Percentiles rank a stretch among this genome's conserved stretches.
These are phyloP conservation scores for Stegodyphus dumicola DNA, from an alignment of 1,140 invertebrate species.

Conservation along the genomic window DNA sequence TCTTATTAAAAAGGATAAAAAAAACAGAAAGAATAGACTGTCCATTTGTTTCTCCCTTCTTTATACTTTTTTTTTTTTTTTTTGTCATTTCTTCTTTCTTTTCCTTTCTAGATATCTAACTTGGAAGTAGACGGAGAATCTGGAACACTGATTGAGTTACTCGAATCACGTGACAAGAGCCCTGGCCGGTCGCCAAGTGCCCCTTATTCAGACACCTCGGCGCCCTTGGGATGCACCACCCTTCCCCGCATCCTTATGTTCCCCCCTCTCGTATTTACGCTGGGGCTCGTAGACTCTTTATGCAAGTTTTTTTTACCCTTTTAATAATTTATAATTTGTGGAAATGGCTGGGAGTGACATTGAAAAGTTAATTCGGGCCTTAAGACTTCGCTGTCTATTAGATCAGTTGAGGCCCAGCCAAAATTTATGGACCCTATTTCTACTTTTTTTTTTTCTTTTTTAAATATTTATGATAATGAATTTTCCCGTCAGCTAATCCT, in stretches of 20 bases:
- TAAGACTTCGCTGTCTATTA: no score
- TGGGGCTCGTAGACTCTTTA: background rate
- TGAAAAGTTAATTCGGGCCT: no score
- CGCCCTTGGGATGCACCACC: slow-evolving; percentile 4
- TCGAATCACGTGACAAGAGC: slow-evolving; percentile 42
- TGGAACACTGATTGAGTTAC: slow-evolving; percentile 54
- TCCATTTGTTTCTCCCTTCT: slow-evolving; percentile 31
- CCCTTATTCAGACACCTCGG: slow-evolving; percentile 42
- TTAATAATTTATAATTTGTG: slow-evolving; percentile 35
- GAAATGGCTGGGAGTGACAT: slow-evolving; percentile 1
- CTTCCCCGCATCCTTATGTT: background rate
- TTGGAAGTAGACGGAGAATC: slow-evolving; percentile 49
- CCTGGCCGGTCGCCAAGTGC: slow-evolving; percentile 34
- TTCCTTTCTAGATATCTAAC: slow-evolving; percentile 12
- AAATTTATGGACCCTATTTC: no score
- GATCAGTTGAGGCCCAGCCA: no score
- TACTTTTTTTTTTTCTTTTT: no score
- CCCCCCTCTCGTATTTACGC: background rate
- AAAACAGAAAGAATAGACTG: slow-evolving; percentile 20
- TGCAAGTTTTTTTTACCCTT: background rate
- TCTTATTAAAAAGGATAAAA: background rate
- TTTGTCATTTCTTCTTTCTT: slow-evolving; percentile 15
- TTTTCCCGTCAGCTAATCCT: no score
- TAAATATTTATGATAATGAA: no score
- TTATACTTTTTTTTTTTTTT: slow-evolving; percentile 28